These are phyloP conservation scores for Lucifuga dentata DNA, from an alignment of 2,113 vertebrate species.

Conservation along the genomic window DNA sequence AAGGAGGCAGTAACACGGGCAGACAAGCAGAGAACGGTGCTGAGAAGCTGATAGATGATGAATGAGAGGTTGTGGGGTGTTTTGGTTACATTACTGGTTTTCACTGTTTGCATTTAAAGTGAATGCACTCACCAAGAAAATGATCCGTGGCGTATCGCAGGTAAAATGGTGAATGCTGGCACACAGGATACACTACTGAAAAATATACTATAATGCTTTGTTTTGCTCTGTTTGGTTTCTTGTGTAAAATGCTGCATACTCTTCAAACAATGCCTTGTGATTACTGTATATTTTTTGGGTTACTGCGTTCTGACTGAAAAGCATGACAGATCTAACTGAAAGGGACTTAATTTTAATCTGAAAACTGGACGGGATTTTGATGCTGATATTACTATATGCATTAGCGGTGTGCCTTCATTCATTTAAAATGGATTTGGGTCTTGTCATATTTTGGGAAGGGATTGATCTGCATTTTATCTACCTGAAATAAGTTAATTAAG, in stretches of 20 bases:
- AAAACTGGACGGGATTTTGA: conserved; percentile 3
- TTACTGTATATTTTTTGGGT: conserved; percentile 24
- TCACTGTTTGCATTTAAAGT: conserved; percentile 28
- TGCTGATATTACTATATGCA: conserved; percentile 10
- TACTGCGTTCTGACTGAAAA: no score
- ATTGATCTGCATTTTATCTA: not conserved
- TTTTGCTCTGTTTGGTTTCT: not conserved
- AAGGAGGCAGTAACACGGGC: conserved; percentile 24
- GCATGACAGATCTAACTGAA: no score
- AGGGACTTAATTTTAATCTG: not conserved
- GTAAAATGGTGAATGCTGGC: conserved; percentile 13
- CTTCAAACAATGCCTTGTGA: conserved; percentile 4
- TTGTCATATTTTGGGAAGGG: not conserved
- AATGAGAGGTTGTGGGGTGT: conserved; percentile 59
- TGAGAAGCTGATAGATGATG: conserved; percentile 91
- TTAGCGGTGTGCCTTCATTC: conserved; percentile 63
- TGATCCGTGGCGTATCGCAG: not conserved
- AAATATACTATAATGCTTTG: conserved; percentile 21
- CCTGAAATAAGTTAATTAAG: no score
- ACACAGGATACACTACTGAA: conserved; percentile 25
- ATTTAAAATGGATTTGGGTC: not conserved
- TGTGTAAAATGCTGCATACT: not conserved
- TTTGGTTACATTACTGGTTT: not conserved
- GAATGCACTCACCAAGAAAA: conserved; percentile 3
- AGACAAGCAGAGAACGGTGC: conserved; percentile 82